Conservation (phyloP, 2,113 vertebrate species). For the Sorex araneus region DNA sequence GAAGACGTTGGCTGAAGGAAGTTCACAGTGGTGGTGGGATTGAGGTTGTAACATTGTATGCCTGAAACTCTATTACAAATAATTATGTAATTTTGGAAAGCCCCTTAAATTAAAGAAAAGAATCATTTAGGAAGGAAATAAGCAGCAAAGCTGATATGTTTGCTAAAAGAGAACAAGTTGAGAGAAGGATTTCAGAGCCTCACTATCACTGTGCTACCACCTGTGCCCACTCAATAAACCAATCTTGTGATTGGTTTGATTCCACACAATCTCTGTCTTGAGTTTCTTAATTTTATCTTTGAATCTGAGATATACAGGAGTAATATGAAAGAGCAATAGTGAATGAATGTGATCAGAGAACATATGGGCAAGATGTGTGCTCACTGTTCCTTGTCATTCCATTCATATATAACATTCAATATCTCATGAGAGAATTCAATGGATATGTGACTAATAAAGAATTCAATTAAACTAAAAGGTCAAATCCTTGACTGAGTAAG, state of each 20-base stretch:
- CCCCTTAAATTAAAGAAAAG: too few species aligned
- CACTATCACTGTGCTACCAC: neutral
- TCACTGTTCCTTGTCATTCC: neutral
- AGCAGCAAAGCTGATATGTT: conserved; percentile 85
- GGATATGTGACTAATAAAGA: neutral
- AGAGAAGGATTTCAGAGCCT: conserved; percentile 74
- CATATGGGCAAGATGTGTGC: fast-evolving
- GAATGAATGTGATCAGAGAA: neutral
- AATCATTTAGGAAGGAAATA: conserved; percentile 83
- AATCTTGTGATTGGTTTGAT: conserved; percentile 18
- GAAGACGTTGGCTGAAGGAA: too few species aligned
- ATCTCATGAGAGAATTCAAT: conserved; percentile 4
- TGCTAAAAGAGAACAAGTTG: conserved; percentile 86
- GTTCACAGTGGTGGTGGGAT: too few species aligned
- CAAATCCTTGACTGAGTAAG: neutral
- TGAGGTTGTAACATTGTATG: too few species aligned
- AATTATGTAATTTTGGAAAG: too few species aligned
- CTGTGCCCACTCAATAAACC: neutral
- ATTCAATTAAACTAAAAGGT: conserved; percentile 17
- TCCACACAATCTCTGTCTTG: neutral
- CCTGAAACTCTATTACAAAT: too few species aligned
- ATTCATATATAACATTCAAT: neutral
- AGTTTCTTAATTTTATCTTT: conserved; percentile 25
- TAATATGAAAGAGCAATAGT: conserved; percentile 29
- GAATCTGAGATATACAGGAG: neutral